These are phyloP conservation scores for Drosophila merina DNA, from an alignment of 2,888 invertebrate genomes.

Conservation along the genomic window DNA sequence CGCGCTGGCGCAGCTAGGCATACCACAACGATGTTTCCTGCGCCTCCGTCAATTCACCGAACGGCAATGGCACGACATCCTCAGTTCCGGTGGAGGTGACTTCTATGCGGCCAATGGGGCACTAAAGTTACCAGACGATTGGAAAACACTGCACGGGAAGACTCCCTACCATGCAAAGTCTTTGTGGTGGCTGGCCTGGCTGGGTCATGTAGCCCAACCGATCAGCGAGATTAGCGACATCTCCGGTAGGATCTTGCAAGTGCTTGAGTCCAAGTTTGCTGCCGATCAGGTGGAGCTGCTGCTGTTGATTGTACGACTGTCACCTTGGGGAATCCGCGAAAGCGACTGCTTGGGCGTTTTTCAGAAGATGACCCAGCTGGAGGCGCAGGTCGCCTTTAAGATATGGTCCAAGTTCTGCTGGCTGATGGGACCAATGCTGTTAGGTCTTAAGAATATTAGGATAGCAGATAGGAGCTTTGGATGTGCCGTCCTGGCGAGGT, in stretches of 20 bases:
- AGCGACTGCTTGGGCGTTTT: constrained; percentile 87
- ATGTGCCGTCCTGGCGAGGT: constrained; percentile 79
- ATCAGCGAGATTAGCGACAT: constrained; percentile 86
- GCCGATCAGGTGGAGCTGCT: constrained; percentile 88
- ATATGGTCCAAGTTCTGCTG: constrained; percentile 84
- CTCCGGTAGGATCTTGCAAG: constrained; percentile 87
- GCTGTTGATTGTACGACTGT: constrained; percentile 89
- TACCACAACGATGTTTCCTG: constrained; percentile 80
- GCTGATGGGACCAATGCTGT: constrained; percentile 84
- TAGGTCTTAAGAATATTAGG: constrained; percentile 81
- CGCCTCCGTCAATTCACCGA: constrained; percentile 80
- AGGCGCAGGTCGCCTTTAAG: constrained; percentile 80
- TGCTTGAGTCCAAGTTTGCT: constrained; percentile 89
- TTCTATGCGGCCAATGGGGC: constrained; percentile 82
- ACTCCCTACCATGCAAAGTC: constrained; percentile 84
- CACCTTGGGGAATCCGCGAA: constrained; percentile 91
- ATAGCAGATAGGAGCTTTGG: constrained; percentile 82
- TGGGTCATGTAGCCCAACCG: constrained; percentile 86
- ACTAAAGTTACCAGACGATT: constrained; percentile 81
- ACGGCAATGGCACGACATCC: constrained; percentile 82
- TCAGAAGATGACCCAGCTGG: constrained; percentile 79
- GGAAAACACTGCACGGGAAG: constrained; percentile 80
- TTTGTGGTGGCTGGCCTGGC: constrained; percentile 87
- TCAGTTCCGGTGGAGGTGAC: constrained; percentile 82
- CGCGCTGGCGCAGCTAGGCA: constrained; percentile 73